Conservation (phyloP, 1,140 invertebrate genomes). For the Cyphomyrmex costatus region DNA sequence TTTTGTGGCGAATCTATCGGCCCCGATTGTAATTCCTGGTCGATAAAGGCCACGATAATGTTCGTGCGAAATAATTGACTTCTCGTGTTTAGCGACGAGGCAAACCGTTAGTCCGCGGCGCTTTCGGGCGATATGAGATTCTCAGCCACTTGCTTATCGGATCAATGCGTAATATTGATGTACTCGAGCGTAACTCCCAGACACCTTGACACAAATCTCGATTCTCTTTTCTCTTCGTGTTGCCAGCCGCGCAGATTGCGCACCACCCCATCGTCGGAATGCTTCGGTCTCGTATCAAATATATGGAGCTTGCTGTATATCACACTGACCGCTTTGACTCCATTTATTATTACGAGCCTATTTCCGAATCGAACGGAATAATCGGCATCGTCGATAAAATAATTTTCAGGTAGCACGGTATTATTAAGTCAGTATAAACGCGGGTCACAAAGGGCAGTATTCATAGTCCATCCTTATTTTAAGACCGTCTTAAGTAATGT, state of each 20-base stretch:
- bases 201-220: slow-evolving; percentile 50
- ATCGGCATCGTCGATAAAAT: not conserved
- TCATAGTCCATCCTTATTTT: too few relatives aligned
- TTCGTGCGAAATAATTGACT: slow-evolving; percentile 50
- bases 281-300: not conserved
- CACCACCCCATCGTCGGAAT: not conserved
- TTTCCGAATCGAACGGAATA: slow-evolving; percentile 28
- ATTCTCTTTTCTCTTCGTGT: not conserved
- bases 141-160: slow-evolving; percentile 17
- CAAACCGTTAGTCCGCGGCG: slow-evolving; percentile 37
- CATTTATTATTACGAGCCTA: slow-evolving; percentile 16
- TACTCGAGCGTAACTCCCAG: slow-evolving; percentile 2
- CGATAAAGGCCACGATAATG: slow-evolving; percentile 50
- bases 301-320: slow-evolving; percentile 3
- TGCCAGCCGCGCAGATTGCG: not conserved
- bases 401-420: not conserved
- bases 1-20: slow-evolving; percentile 6
- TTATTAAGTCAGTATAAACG: not conserved
- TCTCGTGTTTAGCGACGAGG: slow-evolving; percentile 51
- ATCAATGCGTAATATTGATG: slow-evolving; percentile 42
- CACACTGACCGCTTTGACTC: not conserved
- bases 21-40: slow-evolving; percentile 39
- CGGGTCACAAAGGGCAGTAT: not conserved
- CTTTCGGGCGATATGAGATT: slow-evolving; percentile 34
- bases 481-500: too few relatives aligned